Evolutionary conservation across 2,888 invertebrate genomes (phyloP).

Genomic region (Lamellibrachia satsuma): DNA sequence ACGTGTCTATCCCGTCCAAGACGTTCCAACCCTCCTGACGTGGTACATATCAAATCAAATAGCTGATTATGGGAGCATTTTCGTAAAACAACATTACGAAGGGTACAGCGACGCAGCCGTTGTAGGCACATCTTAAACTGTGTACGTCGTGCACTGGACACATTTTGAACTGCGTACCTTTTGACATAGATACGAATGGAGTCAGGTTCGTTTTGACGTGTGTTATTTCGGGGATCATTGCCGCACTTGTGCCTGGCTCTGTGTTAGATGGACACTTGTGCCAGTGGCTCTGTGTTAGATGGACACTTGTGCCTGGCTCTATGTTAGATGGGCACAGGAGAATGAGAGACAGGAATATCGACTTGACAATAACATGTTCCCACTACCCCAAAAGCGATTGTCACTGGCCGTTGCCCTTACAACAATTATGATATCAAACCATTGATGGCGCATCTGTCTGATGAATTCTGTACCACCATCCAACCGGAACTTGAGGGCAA

Average conservation of each 20-base stretch:
- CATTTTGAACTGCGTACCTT: neutral
- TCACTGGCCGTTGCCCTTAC: neutral
- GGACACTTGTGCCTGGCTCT: neutral
- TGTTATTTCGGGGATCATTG: neutral
- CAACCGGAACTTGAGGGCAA: neutral
- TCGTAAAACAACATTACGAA: too few relatives aligned
- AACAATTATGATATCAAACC: neutral
- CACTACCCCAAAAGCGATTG: neutral
- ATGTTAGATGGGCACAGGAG: neutral
- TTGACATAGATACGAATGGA: neutral
- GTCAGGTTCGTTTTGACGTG: neutral
- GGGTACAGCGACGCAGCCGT: too few relatives aligned
- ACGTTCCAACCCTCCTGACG: neutral
- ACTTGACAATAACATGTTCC: neutral
- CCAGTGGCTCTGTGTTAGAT: too few relatives aligned
- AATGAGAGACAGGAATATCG: neutral
- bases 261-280: too few relatives aligned
- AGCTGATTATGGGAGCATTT: too few relatives aligned
- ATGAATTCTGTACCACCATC: neutral
- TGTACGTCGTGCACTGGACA: too few relatives aligned
- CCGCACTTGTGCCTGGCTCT: too few relatives aligned
- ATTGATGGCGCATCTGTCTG: neutral
- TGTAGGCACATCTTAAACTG: too few relatives aligned
- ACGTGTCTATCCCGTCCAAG: neutral
- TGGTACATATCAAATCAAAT: too few relatives aligned